phyloP scores from a whole-genome alignment of 2,113 vertebrate species.

The Apodemus speciosus region DNA sequence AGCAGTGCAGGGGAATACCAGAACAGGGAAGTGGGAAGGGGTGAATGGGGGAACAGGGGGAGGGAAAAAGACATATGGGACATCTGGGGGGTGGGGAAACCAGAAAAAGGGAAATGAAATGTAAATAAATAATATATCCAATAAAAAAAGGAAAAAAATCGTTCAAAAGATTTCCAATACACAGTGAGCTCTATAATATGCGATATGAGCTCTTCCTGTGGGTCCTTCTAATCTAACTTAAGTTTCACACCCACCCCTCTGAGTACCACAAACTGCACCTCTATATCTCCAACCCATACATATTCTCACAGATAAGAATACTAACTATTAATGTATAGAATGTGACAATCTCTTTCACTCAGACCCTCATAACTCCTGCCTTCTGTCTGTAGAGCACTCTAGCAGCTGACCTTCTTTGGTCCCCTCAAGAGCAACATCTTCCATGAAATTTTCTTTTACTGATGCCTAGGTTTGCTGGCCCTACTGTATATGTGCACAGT shows the following conservation, averaged over 20 bases:
- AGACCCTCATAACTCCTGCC: background rate
- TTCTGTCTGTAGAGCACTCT: background rate
- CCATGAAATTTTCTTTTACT: background rate
- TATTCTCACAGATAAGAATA: background rate
- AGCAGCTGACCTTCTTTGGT: background rate
- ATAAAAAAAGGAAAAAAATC: no score
- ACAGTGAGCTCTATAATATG: background rate
- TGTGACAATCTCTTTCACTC: background rate
- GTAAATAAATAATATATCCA: no score
- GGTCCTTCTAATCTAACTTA: background rate
- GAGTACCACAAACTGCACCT: background rate
- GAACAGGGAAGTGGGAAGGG: no score
- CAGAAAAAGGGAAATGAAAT: no score
- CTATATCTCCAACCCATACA: conserved; percentile 6
- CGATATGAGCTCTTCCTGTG: background rate
- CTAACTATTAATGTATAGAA: conserved; percentile 23
- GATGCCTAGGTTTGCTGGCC: background rate
- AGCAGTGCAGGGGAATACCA: no score
- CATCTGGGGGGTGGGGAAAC: no score
- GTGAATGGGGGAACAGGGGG: no score
- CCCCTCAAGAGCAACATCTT: background rate
- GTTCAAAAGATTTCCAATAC: background rate
- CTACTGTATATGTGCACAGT: background rate
- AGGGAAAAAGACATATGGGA: no score
- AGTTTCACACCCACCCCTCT: background rate